Percentiles rank a stretch among this genome's conserved stretches.
Conservation (phyloP, 2,113 vertebrate species). For the Anoplopoma fimbria region DNA sequence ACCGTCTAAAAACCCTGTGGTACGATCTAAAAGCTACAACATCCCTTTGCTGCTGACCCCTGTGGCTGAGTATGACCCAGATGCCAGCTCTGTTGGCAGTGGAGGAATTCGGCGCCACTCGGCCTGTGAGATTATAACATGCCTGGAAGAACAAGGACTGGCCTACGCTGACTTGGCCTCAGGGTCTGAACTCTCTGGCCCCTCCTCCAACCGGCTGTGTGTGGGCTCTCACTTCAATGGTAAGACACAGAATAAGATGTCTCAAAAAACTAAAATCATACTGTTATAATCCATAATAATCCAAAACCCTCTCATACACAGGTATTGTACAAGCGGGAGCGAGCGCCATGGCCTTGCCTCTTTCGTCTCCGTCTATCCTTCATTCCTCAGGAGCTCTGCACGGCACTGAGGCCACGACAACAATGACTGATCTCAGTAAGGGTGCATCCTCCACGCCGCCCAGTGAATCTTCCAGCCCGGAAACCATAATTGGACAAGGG, state of each 20-base stretch:
- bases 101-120: conserved; percentile 93
- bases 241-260: conserved; percentile 32
- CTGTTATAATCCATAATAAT: conserved; percentile 27
- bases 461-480: conserved; percentile 90
- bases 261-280: not conserved
- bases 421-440: conserved; percentile 83
- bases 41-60: conserved; percentile 93
- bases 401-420: conserved; percentile 73
- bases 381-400: conserved; percentile 82
- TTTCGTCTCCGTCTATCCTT: conserved; percentile 77
- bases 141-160: conserved; percentile 88
- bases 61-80: conserved; percentile 92
- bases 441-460: conserved; percentile 81
- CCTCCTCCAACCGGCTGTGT: conserved; percentile 76
- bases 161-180: conserved; percentile 65
- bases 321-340: conserved; percentile 67
- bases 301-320: conserved; percentile 17
- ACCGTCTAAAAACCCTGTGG: conserved; percentile 91
- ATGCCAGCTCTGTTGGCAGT: conserved; percentile 83
- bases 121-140: conserved; percentile 93
- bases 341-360: conserved; percentile 59
- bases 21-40: conserved; percentile 97
- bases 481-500: conserved; percentile 92
- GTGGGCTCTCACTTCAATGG: conserved; percentile 78
- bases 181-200: conserved; percentile 65